phyloP scores from a whole-genome alignment of 2,888 invertebrate genomes.

The Idaea dimidiata region DNA sequence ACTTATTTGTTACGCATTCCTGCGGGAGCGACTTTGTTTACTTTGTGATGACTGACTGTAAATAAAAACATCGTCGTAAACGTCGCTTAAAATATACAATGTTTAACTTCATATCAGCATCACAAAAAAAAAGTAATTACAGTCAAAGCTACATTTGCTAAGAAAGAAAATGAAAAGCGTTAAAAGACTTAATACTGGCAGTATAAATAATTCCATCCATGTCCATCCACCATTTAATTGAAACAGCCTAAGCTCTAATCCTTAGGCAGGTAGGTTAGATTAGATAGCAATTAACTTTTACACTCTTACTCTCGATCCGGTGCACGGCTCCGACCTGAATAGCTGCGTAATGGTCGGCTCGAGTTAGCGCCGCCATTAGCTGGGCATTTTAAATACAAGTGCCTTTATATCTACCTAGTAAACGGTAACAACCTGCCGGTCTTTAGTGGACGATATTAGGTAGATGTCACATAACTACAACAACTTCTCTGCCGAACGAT shows the following conservation, averaged over 20 bases:
- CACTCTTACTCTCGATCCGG: not conserved
- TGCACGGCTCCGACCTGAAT: constrained; percentile 21
- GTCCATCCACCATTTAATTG: not conserved
- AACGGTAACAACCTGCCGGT: not conserved
- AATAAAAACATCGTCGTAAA: no score
- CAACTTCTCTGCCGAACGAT: no score
- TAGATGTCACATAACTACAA: no score
- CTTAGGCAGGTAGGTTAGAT: not conserved
- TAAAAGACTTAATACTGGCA: no score
- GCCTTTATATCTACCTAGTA: not conserved
- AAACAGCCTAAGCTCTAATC: not conserved
- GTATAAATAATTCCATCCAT: not conserved
- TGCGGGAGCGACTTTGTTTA: no score
- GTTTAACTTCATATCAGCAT: no score
- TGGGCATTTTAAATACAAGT: not conserved
- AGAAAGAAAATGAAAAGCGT: no score
- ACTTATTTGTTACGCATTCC: no score
- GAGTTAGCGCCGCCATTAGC: constrained; percentile 2
- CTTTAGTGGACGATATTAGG: not conserved
- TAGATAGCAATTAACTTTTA: not conserved
- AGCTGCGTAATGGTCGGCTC: constrained; percentile 24
- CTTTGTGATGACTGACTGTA: no score
- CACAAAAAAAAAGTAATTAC: no score
- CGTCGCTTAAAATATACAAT: no score
- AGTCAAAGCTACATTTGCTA: no score